Base-by-base conservation (phyloP, 2,113 vertebrate species). In the Cacatua alba region DNA sequence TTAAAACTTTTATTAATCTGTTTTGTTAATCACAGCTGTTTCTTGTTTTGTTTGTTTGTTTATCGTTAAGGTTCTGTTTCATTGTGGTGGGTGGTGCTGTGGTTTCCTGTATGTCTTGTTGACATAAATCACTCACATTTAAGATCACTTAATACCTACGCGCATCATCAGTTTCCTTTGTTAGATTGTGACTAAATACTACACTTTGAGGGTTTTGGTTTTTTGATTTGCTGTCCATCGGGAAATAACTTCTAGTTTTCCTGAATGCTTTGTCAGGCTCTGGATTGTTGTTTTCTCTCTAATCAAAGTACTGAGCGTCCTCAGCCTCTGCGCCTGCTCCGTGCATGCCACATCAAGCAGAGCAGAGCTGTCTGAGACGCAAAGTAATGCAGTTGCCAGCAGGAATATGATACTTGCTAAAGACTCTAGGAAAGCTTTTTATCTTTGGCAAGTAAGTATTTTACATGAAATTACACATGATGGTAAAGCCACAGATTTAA, bases 391-490 rank as follows among this genome's bases (percentile, higher is more conserved):
- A 91, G 69, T 95, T 96, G 91, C 88, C 91, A 96, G 68, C 68
- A 94, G 88, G 76, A 95, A 80, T 94, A 83, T 75, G 91, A 82
- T 95, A 92, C 93, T 93, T 88, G 90, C 85, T 96, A 52, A 95
- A 89, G 92, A 94, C 76, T 95, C 62, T 86, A 94, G 79, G 71
- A 96, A 93, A 81, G 48, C 69, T 74, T 95, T 97, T 96, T 96
- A 96, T 97, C 94, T 93, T 92, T 95, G 91, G 85, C 92, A 94
- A 96, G 94, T 80, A 78, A 90, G 84, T 95, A 82, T 95, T 96
- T 96, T 94, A 81, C 78, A 85, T 96, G 60, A 96, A 96, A 97
- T 97, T 93, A 92, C 77, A 94, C 68, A 64, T 79, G 83, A 63
- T 79, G 81, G 81, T 95, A 96, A 96, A 97, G 82, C 96, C 95